Conservation (phyloP, 2,113 vertebrate genomes). For the Cryptotis parvus region DNA sequence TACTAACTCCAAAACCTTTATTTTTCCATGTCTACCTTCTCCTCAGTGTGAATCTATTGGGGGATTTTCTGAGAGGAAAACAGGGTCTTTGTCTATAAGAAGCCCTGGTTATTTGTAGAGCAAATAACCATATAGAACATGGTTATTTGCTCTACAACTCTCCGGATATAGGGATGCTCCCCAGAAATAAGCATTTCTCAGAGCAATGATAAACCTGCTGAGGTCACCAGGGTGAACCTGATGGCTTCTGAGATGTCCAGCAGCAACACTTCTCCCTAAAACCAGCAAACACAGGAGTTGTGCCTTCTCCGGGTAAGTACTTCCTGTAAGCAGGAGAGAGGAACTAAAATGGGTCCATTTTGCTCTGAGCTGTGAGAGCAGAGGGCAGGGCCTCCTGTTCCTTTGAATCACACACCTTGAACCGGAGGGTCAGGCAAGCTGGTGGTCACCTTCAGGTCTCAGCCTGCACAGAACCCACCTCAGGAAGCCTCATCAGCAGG, state of each 20-base stretch:
- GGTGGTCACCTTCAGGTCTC: slow-evolving; percentile 68
- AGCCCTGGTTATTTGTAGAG: too few relatives aligned
- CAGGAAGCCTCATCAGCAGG: not conserved
- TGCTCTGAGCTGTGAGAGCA: not conserved
- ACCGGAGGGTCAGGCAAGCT: slow-evolving; percentile 18
- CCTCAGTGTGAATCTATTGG: slow-evolving; percentile 2
- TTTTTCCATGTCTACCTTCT: slow-evolving; percentile 22
- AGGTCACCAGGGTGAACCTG: slow-evolving; percentile 38
- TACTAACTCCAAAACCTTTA: not conserved
- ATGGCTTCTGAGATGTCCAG: slow-evolving; percentile 17
- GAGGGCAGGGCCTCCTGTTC: not conserved
- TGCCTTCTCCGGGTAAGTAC: slow-evolving; percentile 1
- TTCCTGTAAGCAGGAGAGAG: not conserved
- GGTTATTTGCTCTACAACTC: not conserved
- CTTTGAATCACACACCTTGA: slow-evolving; percentile 9
- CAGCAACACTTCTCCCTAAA: slow-evolving; percentile 40
- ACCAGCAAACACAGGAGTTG: not conserved
- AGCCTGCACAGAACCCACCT: slow-evolving; percentile 43
- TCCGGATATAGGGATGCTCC: not conserved
- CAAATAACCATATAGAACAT: too few relatives aligned
- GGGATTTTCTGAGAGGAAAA: slow-evolving; percentile 23
- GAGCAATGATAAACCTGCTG: not conserved
- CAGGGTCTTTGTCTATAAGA: slow-evolving; percentile 16
- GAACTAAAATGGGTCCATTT: slow-evolving; percentile 49
- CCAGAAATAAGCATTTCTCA: not conserved